Conservation (phyloP, 2,113 vertebrate species). For the Macquaria australasica region DNA sequence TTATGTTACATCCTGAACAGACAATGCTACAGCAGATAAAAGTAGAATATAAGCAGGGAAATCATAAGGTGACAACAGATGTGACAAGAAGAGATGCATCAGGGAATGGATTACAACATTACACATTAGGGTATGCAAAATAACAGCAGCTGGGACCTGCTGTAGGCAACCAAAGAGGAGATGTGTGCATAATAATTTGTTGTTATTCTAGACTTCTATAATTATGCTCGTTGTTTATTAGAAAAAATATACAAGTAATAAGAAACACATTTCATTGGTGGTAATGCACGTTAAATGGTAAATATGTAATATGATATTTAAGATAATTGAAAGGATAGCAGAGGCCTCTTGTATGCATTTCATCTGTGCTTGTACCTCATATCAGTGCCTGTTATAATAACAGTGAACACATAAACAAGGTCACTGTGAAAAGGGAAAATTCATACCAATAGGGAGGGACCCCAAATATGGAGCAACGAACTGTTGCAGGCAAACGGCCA, state of each 20-base stretch:
- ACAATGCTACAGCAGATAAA: background rate
- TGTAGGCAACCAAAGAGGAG: background rate
- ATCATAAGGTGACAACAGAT: constrained; percentile 21
- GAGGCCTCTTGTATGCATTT: constrained; percentile 5
- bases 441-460: constrained; percentile 7
- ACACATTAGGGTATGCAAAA: constrained; percentile 29
- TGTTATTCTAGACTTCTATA: constrained; percentile 20
- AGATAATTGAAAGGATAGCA: constrained; percentile 7
- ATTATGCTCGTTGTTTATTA: constrained; percentile 29
- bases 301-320: background rate
- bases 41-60: background rate
- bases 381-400: background rate
- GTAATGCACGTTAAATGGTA: background rate
- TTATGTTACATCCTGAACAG: background rate
- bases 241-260: constrained; percentile 26
- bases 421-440: background rate
- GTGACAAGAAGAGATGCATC: constrained; percentile 13
- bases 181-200: constrained; percentile 11
- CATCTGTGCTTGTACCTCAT: background rate
- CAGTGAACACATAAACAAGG: constrained; percentile 8
- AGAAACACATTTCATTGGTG: background rate
- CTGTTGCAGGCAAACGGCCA: constrained; percentile 10
- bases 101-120: constrained; percentile 35
- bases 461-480: constrained; percentile 20
- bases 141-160: constrained; percentile 41